Percentiles rank a stretch among this genome's conserved stretches.
These are phyloP conservation scores for Drosophila lowei DNA, from an alignment of 1,140 invertebrate genomes.

Conservation along the genomic window DNA sequence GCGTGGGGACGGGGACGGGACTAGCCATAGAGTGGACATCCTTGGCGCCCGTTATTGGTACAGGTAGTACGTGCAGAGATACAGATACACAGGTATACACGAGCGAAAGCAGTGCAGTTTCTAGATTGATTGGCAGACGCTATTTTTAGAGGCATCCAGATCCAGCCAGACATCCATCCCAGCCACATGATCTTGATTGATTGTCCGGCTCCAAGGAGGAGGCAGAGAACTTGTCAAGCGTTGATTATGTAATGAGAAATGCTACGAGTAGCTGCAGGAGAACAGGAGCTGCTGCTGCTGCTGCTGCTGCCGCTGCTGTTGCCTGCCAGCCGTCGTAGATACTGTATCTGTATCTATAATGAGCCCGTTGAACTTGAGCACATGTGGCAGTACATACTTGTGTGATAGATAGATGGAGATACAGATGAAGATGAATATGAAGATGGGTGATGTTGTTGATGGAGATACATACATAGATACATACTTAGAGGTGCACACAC, in stretches of 20 bases:
- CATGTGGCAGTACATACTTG: slow-evolving; percentile 17
- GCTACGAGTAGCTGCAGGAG: slow-evolving; percentile 16
- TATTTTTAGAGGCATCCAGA: slow-evolving; percentile 65
- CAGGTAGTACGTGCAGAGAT: no score
- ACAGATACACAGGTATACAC: no score
- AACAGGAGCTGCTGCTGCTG: not conserved
- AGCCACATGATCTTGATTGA: slow-evolving; percentile 70
- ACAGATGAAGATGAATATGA: slow-evolving; percentile 2
- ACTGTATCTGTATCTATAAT: slow-evolving; percentile 54
- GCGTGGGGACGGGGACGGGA: slow-evolving; percentile 27
- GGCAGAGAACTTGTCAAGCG: slow-evolving; percentile 33
- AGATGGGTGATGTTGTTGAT: not conserved
- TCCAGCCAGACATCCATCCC: slow-evolving; percentile 20
- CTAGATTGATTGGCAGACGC: slow-evolving; percentile 62
- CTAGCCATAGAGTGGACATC: slow-evolving; percentile 49
- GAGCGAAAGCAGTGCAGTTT: slow-evolving; percentile 5
- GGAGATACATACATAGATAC: slow-evolving; percentile 6
- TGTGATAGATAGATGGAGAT: not conserved
- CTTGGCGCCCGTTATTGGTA: slow-evolving; percentile 78
- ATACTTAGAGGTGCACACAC: no score
- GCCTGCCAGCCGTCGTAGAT: not conserved
- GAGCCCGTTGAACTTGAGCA: slow-evolving; percentile 66
- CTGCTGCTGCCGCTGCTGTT: no score
- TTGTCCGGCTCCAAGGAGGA: slow-evolving; percentile 36
- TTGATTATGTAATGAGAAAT: slow-evolving; percentile 77